These are phyloP conservation scores for Pogonognathellus flavescens DNA, from an alignment of 1,140 invertebrate species.

Conservation along the genomic window DNA sequence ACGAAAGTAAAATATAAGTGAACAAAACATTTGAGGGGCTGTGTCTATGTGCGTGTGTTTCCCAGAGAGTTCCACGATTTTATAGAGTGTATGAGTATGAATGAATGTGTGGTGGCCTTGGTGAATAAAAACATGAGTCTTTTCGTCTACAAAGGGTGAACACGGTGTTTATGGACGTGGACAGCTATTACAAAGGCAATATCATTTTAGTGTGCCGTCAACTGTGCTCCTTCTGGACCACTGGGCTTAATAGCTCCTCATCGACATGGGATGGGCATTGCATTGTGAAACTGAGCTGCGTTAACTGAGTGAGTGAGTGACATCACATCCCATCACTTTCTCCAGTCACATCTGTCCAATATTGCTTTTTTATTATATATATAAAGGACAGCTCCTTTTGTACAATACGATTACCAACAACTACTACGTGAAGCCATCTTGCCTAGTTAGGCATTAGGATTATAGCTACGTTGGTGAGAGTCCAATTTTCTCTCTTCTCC, in stretches of 20 bases:
- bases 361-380: not conserved
- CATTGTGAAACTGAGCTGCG: conserved; percentile 26
- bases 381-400: not conserved
- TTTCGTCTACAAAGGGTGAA: conserved; percentile 17
- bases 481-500: too few relatives aligned
- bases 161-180: conserved; percentile 54
- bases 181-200: conserved; percentile 57
- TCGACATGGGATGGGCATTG: not conserved
- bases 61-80: not conserved
- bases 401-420: not conserved
- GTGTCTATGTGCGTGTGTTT: not conserved
- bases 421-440: not conserved
- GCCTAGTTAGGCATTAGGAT: too few relatives aligned
- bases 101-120: not conserved
- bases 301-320: conserved; percentile 13
- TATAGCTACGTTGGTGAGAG: too few relatives aligned
- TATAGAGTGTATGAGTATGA: not conserved
- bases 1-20: conserved; percentile 10
- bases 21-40: not conserved
- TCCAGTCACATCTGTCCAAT: conserved; percentile 14
- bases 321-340: conserved; percentile 10
- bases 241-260: conserved; percentile 28
- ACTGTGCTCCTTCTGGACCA: conserved; percentile 52
- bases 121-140: not conserved
- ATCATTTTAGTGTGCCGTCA: conserved; percentile 60